Base-by-base conservation (phyloP, 2,888 invertebrate species). In the Conistra vaccinii region DNA sequence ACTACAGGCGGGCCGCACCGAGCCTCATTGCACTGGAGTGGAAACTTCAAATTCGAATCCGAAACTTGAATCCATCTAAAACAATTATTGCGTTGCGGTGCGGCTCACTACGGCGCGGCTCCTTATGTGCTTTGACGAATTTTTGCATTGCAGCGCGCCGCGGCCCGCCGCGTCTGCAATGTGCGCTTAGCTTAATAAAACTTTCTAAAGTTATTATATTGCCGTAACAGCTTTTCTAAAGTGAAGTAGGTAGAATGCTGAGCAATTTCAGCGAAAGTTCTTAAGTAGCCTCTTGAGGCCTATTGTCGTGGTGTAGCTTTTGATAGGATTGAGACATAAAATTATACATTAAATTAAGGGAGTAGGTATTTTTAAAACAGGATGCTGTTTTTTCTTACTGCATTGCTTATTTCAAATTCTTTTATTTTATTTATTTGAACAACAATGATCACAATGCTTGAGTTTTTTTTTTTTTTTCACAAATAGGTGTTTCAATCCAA, bases 191-290 rank as follows among this genome's bases (percentile, higher is more conserved):
- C 35, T 20, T 39, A 9, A 60, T 78, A 85, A n/a, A 87, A 83
- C 71, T 79, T 77, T 78, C 12, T 51, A 35, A 81, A 81, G 60
- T 74, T 73, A 73, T 77, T 69, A 72, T 61, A 69, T 48, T 73
- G 60, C 39, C 9, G 14, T 74, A 71, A 66, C 29, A 65, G 63
- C 48, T 69, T 75, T 72, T 74, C 26, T 69, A n/a, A 58, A 65
- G 53, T 71, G 23, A 42, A 73, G 45, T 55, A 48, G 39, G 55
- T 45, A 57, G n/a, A 57, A 42, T 14, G 45, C 35, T 63, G 12
- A 48, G 26, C 39, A 32, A 68, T 76, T 53, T 35, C 4, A 57
- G 20, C 1, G n/a, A 45, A 63, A 76, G 23, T 65, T 69, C 55
- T 42, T 42, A 65, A 72, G 29, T 17, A 61, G 45, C 6, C 75